phyloP scores from a whole-genome alignment of 2,797 vertebrate genomes.

The Sebastes elongatus region DNA sequence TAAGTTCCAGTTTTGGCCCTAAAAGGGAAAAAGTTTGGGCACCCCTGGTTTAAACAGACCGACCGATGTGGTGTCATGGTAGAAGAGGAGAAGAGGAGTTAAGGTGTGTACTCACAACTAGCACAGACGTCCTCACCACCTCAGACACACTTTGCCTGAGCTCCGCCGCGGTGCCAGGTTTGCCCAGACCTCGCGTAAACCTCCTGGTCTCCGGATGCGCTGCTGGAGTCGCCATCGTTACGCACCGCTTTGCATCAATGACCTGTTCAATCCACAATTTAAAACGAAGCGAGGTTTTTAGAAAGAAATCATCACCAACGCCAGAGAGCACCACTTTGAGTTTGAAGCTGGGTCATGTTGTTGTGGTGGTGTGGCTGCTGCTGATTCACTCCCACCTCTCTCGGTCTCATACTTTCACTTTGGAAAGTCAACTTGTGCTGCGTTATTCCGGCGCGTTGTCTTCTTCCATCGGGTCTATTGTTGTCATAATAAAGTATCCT shows the following conservation, averaged over 20 bases:
- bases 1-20: too few relatives aligned
- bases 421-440: neutral
- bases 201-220: conserved; percentile 88
- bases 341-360: conserved; percentile 58
- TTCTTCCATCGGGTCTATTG: conserved; percentile 4
- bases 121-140: conserved; percentile 92
- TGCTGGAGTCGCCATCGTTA: conserved; percentile 71
- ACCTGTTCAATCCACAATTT: conserved; percentile 8
- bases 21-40: too few relatives aligned
- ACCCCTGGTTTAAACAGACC: neutral
- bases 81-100: neutral
- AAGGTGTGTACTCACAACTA: conserved; percentile 87
- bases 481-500: conserved; percentile 44
- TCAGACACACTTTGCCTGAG: conserved; percentile 96
- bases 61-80: neutral
- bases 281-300: conserved; percentile 6
- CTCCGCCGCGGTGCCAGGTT: conserved; percentile 94
- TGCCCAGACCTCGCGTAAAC: conserved; percentile 93
- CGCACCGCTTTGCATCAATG: conserved; percentile 44
- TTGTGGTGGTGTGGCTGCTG: neutral
- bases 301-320: conserved; percentile 34
- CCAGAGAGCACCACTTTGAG: conserved; percentile 40
- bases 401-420: conserved; percentile 23
- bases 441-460: neutral
- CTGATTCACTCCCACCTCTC: conserved; percentile 20